Evolutionary conservation across 2,113 vertebrate species (phyloP), one percentile per base, ranked within the genome.

Genomic region (Microcebus jonahi): DNA sequence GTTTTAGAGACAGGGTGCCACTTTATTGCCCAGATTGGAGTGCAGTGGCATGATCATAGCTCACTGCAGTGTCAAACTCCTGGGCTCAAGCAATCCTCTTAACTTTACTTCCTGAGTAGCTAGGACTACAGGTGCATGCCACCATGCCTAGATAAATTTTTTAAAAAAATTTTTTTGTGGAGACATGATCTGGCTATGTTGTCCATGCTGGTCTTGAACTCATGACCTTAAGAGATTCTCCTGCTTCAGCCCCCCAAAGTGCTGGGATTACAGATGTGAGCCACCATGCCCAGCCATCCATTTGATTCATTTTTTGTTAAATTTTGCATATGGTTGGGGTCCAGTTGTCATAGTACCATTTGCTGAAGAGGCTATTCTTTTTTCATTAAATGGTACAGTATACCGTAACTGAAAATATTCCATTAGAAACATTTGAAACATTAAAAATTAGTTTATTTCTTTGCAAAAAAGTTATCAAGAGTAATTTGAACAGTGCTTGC

Each of bases 381-480:
- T 42, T 25, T 15, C n/a, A 42, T 50, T 92, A 23, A 82, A 71
- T 70, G 50, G 68, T 57, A 77, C n/a, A 70, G 57, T 21, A 61
- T 31, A 70, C 20, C 83, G 21, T 75, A 86, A 94, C 45, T 88
- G 45, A 97, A 88, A 82, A 71, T 6, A 53, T 70, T 83, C 50
- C 23, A 53, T 79, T 21, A 9, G 25, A 83, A 73, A 83, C n/a
- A 57, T 6, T 82, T 39, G 25, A 86, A 95, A 90, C 21, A 48
- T 2, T 75, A 53, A 83, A 21, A 89, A 88, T 91, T 89, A 39
- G 73, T 83, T 92, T 90, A 82, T 71, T 91, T 91, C 34, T 86
- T 95, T 53, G 53, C 36, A 90, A 96, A 89, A 85, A 89, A 88
- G 21, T 75, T 82, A 86, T 70, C 17, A 63, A 53, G 55, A 65